Evolutionary conservation across 2,797 vertebrate genomes (phyloP).

Genomic region (Thripadectes ignobilis): DNA sequence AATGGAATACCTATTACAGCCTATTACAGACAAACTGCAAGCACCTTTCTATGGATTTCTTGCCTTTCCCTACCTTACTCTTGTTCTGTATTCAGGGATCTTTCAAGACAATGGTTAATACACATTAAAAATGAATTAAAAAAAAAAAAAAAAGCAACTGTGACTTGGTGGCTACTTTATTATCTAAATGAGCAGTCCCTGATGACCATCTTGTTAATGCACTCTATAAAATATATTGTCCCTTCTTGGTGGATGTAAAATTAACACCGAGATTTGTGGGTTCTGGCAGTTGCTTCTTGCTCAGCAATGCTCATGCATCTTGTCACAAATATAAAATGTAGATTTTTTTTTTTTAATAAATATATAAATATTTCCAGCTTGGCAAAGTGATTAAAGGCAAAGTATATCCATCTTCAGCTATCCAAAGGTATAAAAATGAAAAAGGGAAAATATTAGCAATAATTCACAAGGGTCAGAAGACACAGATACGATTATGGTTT

Average conservation of each 20-base stretch:
- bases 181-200: neutral
- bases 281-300: slow-evolving; percentile 9
- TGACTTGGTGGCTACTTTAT: neutral
- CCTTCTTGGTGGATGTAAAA: neutral
- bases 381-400: slow-evolving; percentile 39
- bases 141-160: neutral
- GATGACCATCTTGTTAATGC: neutral
- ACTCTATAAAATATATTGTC: neutral
- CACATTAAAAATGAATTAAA: neutral
- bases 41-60: neutral
- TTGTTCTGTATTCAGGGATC: neutral
- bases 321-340: slow-evolving; percentile 45
- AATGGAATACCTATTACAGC: neutral
- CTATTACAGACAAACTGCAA: neutral
- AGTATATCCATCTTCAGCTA: neutral
- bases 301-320: neutral
- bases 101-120: neutral
- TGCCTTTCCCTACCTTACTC: neutral
- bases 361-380: slow-evolving; percentile 22
- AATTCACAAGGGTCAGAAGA: neutral
- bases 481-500: neutral
- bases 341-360: neutral
- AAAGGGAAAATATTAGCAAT: neutral
- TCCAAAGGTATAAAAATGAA: slow-evolving; percentile 16
- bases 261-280: slow-evolving; percentile 35